Base-by-base conservation (phyloP, 64 coral and sea anemone genomes). In the Montipora efflorescens region DNA sequence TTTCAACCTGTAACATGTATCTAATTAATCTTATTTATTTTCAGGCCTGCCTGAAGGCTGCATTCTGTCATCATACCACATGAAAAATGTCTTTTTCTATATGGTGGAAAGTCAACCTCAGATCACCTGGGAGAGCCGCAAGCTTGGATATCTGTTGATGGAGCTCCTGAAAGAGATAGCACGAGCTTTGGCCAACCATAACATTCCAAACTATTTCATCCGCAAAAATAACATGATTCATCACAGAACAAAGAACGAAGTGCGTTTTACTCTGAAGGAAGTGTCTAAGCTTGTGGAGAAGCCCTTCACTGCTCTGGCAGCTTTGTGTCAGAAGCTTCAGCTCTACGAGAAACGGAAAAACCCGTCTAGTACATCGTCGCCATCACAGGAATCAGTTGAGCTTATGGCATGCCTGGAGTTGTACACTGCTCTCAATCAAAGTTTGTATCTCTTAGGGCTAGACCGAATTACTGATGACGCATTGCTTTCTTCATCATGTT, bases 171-270 rank as follows among this genome's bases (percentile, higher is more conserved):
- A 64, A 28, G 58, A 84, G 58, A 68, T 84, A 45, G 52, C 18
- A 45, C 9, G 23, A 68, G 58, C 81, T 3, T 46, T 84, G 81
- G 81, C 81, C 15, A 68, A 61, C 23, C 81, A 84, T 68, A 84
- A 84, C 58, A 84, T 84, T 84, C 57, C 81, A 45, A 84, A 84
- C 22, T 84, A 84, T 84, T 84, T 84, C 46, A 58, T 84, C 66
- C 16, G 23, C 5, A 59, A 11, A 43, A 61, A 84, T 36, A 84
- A 84, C 58, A 84, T 84, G 81, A 84, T 84, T 61, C 81, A 18
- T 43, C 81, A 84, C 66, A 84, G 81, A 59, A 84, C 13, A 14
- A 46, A 43, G 25, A 59, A 68, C 2, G 81, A 84, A 68, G 81
- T 84, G 18, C 13, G 21, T 14, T 46, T 66, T 8, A 68, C 81